Base-by-base conservation (phyloP, 1,140 invertebrate genomes). In the Atopsyche davidsoni region DNA sequence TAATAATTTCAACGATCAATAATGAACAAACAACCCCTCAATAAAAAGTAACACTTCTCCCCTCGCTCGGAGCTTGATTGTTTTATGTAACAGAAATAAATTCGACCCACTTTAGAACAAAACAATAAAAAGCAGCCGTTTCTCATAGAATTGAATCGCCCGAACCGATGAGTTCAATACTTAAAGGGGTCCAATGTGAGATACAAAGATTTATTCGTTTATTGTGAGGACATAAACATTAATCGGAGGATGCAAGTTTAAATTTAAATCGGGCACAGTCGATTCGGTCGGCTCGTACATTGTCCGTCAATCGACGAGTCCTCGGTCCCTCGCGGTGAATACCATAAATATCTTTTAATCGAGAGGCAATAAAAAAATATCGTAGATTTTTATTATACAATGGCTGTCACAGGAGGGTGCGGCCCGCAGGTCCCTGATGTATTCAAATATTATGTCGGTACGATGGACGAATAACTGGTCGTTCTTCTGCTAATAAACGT, bases 331-430 rank as follows among this genome's bases (percentile, higher is more conserved):
- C 19, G 10, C 19, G 4, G 11, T 16, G 35, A 16, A 35, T 13
- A 11, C 51, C 53, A 47, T 56, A 56, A 56, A 56, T 56, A 51
- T 51, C 40, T 39, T 46, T 56, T 56, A 51, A 56, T 56, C 45
- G 36, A 25, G 45, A 47, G 32, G 45, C 51, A 53, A 53, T 53
- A 53, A 53, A 53, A 41, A 48, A 47, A 43, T 45, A 50, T 48
- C 53, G 25, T 55, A 42, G 46, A 55, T 55, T 51, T 55, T 42
- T 51, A 51, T 55, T 51, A 51, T 18, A 48, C 34, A 18, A 43
- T 42, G 46, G 22, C 25, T 48, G 53, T 55, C 38, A n/a, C 45
- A 2, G 19, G 21, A 36, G 47, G 32, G 42, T 32, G 43, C 46
- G 24, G 19, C 38, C 25, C 24, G 11, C 39, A 17, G 10, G 13